Conservation (phyloP, 2,797 vertebrate genomes). For the Anabacerthia variegaticeps region DNA sequence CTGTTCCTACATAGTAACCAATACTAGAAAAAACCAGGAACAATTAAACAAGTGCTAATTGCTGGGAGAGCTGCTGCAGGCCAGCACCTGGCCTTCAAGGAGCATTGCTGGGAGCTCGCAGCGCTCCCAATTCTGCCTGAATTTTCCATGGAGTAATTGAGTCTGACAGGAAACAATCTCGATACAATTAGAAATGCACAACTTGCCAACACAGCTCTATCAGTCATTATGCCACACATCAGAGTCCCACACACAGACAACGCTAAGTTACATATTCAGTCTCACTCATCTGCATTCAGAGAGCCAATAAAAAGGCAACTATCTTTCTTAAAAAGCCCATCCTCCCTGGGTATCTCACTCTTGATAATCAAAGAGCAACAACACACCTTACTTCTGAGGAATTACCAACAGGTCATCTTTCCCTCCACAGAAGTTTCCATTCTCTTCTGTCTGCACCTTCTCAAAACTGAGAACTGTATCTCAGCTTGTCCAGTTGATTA, state of each 20-base stretch:
- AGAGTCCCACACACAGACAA: fast-evolving
- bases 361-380: neutral
- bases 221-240: neutral
- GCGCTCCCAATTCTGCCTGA: neutral
- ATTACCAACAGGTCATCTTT: neutral
- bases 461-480: neutral
- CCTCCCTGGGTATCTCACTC: neutral
- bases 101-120: fast-evolving
- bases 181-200: neutral
- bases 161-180: neutral
- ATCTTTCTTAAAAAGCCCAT: neutral
- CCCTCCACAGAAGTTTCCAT: neutral
- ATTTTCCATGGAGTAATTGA: neutral
- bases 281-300: neutral
- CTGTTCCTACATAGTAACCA: neutral
- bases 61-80: neutral
- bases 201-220: neutral
- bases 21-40: neutral
- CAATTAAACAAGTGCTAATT: neutral
- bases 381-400: neutral
- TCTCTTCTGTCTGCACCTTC: neutral
- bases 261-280: neutral
- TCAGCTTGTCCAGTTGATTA: neutral
- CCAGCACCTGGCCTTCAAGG: neutral
- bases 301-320: neutral